Conservation (phyloP, 2,113 vertebrate species). For the Nerophis lumbriciformis region DNA sequence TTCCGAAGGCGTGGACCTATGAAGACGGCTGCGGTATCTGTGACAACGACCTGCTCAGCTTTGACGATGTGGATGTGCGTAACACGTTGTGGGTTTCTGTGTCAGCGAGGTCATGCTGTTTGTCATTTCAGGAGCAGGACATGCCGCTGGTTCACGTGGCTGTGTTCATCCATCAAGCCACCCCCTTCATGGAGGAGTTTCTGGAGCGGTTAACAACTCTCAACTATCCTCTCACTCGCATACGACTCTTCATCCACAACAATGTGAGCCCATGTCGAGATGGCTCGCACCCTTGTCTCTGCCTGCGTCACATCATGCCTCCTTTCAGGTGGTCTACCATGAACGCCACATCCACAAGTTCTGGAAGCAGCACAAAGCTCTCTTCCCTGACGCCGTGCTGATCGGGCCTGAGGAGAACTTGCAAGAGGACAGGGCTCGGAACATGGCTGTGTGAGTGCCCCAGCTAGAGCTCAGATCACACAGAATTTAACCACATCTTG, state of each 20-base stretch:
- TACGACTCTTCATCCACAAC: constrained; percentile 63
- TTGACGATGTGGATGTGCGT: constrained; percentile 16
- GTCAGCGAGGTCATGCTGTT: background rate
- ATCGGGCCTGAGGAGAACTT: constrained; percentile 60
- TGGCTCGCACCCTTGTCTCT: background rate
- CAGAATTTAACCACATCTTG: background rate
- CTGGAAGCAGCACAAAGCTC: constrained; percentile 38
- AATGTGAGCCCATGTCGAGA: constrained; percentile 18
- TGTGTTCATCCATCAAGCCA: constrained; percentile 42
- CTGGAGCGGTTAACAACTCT: constrained; percentile 42
- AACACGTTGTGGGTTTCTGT: background rate
- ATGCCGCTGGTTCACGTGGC: constrained; percentile 51
- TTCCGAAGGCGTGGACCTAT: constrained; percentile 50
- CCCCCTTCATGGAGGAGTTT: constrained; percentile 64
- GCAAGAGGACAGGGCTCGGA: constrained; percentile 42
- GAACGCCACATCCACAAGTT: constrained; percentile 56
- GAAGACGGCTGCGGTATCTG: constrained; percentile 46
- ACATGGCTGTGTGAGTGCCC: constrained; percentile 57
- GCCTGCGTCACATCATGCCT: background rate
- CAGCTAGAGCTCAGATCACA: too few species aligned
- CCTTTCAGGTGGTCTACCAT: constrained; percentile 54
- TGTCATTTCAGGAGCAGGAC: constrained; percentile 29
- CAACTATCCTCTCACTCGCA: constrained; percentile 30
- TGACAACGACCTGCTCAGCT: constrained; percentile 46
- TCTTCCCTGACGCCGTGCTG: constrained; percentile 42